Conservation (phyloP, 2,888 invertebrate species). For the Melinopterus prodromus region DNA sequence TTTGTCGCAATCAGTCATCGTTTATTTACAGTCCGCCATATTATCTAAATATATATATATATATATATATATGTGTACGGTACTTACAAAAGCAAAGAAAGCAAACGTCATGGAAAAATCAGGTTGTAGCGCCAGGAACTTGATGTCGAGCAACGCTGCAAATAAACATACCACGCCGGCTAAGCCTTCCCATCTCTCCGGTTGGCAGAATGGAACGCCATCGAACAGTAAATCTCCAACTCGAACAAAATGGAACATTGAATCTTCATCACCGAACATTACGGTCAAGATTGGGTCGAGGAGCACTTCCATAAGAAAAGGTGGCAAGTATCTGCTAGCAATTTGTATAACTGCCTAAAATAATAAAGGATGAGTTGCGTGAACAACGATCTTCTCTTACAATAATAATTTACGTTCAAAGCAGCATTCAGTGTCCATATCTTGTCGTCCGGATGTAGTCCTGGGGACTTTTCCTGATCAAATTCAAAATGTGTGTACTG, state of each 20-base stretch:
- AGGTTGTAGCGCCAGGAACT: constrained; percentile 8
- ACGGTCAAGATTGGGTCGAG: constrained; percentile 15
- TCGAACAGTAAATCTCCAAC: constrained; percentile 34
- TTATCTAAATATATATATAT: too few relatives aligned
- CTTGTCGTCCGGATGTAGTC: constrained; percentile 28
- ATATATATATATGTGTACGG: neutral
- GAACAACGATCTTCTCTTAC: neutral
- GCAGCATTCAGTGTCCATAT: constrained; percentile 20
- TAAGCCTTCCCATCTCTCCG: neutral
- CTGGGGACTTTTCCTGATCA: constrained; percentile 27
- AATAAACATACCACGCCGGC: constrained; percentile 7
- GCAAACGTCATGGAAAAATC: constrained; percentile 25
- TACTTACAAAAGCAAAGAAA: constrained; percentile 26
- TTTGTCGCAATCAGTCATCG: too few relatives aligned
- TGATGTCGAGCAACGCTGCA: neutral
- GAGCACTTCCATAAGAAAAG: constrained; percentile 20
- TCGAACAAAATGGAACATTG: constrained; percentile 31
- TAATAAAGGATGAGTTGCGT: neutral
- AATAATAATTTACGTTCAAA: constrained; percentile 28
- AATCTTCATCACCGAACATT: constrained; percentile 28
- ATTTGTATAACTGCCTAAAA: constrained; percentile 32
- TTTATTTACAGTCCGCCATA: too few relatives aligned
- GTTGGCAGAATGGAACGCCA: constrained; percentile 32
- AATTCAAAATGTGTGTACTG: constrained; percentile 30
- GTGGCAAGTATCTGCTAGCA: constrained; percentile 16